Percentiles rank a stretch among this genome's conserved stretches.
These are phyloP conservation scores for Chromobotia macracanthus DNA, from an alignment of 2,797 vertebrate genomes.

Conservation along the genomic window DNA sequence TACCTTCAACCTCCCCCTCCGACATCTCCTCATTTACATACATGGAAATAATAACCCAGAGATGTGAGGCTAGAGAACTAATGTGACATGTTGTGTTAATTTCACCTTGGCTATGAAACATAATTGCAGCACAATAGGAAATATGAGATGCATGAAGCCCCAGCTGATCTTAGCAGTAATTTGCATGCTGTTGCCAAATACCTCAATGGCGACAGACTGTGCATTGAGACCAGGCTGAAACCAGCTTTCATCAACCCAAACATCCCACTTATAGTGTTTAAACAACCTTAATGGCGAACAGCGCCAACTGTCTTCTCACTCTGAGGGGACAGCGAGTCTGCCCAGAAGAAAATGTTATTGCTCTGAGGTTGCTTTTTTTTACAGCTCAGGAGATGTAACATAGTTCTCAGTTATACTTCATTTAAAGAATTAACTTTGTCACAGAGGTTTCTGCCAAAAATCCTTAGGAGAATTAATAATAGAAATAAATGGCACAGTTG, in stretches of 20 bases:
- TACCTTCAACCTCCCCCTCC: neutral
- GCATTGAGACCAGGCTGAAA: conserved; percentile 31
- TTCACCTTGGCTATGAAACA: conserved; percentile 32
- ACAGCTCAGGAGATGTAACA: neutral
- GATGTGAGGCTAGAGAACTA: conserved; percentile 18
- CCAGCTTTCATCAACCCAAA: conserved; percentile 41
- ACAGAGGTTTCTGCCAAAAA: neutral
- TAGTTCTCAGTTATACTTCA: neutral
- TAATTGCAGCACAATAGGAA: conserved; percentile 36
- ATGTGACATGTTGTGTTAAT: conserved; percentile 22
- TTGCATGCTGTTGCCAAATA: conserved; percentile 44
- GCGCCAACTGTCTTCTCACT: conserved; percentile 9
- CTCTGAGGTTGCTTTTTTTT: neutral
- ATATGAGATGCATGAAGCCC: neutral
- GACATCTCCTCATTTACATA: conserved; percentile 20
- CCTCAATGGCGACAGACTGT: conserved; percentile 32
- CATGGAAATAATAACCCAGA: conserved; percentile 25
- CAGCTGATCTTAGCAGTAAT: conserved; percentile 30
- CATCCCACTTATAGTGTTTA: conserved; percentile 47
- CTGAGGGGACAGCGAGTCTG: neutral
- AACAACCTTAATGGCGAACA: conserved; percentile 39
- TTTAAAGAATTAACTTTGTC: neutral
- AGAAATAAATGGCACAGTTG: neutral
- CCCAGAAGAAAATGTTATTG: neutral
- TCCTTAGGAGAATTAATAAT: neutral